A percentile compares a stretch with the other conserved stretches of the same genome.
Evolutionary conservation across 2,888 invertebrate genomes (phyloP).

Genomic region (Vannuccia rotundouncinata): DNA sequence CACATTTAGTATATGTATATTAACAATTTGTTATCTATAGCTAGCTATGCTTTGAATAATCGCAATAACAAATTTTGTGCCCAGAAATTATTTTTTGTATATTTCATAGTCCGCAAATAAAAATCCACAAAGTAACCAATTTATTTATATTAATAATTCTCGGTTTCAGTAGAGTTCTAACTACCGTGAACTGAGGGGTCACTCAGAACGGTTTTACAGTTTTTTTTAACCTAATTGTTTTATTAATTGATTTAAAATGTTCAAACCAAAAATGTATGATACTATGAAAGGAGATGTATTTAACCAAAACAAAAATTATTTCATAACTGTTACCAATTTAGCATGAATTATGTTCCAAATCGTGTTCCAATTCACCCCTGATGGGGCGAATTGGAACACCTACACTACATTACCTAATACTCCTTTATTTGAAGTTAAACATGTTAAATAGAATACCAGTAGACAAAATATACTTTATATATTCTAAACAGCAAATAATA

Average conservation of each 20-base stretch:
- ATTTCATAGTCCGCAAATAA: too few species aligned
- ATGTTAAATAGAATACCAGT: neutral
- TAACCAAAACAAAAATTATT: constrained; percentile 22
- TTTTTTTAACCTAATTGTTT: constrained; percentile 26
- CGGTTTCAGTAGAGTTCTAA: too few species aligned
- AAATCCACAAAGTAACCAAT: too few species aligned
- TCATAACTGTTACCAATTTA: constrained; percentile 16
- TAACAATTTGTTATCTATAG: too few species aligned
- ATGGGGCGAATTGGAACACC: neutral
- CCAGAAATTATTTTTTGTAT: too few species aligned
- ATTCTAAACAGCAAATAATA: neutral
- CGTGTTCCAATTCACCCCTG: neutral
- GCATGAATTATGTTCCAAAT: neutral
- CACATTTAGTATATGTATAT: too few species aligned
- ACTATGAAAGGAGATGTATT: constrained; percentile 22
- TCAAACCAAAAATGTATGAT: constrained; percentile 25
- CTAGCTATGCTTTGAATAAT: too few species aligned
- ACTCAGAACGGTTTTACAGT: constrained; percentile 10
- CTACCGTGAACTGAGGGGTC: constrained; percentile 22
- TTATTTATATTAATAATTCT: too few species aligned
- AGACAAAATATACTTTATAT: neutral
- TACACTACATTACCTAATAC: neutral
- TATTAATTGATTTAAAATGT: constrained; percentile 24
- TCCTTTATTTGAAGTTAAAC: neutral
- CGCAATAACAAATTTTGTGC: too few species aligned